Conservation (phyloP, 2,888 invertebrate genomes). For the Tortricodes alternella region DNA sequence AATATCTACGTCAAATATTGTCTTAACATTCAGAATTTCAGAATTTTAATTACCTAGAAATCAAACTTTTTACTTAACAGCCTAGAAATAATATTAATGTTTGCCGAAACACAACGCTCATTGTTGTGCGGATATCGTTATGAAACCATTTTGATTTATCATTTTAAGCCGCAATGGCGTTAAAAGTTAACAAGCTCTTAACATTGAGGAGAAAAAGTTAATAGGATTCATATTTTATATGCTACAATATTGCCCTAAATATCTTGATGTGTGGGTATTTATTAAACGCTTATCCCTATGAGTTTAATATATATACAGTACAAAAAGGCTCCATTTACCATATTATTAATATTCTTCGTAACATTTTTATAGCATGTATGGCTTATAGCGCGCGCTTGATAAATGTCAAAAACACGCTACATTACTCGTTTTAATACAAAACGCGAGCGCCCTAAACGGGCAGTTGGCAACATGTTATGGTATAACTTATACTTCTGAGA, state of each 20-base stretch:
- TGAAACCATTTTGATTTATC: constrained; percentile 22
- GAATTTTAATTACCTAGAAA: constrained; percentile 25
- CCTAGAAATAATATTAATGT: constrained; percentile 31
- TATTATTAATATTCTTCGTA: constrained; percentile 21
- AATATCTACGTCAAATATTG: constrained; percentile 5
- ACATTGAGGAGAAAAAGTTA: neutral
- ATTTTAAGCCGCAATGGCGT: neutral
- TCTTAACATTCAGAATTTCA: neutral
- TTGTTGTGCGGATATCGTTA: constrained; percentile 9
- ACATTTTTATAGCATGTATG: constrained; percentile 31
- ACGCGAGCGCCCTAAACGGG: constrained; percentile 33
- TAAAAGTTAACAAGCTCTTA: constrained; percentile 11
- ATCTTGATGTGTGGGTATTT: too few relatives aligned
- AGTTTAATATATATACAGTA: neutral
- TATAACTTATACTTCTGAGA: neutral
- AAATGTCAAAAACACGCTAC: constrained; percentile 40
- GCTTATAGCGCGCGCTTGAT: constrained; percentile 35
- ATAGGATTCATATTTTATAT: too few relatives aligned
- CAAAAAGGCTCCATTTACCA: constrained; percentile 15
- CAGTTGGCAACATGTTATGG: constrained; percentile 22
- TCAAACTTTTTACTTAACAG: constrained; percentile 32
- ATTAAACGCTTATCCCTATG: too few relatives aligned
- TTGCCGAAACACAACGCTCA: constrained; percentile 22
- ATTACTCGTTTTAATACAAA: constrained; percentile 42
- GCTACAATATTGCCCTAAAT: too few relatives aligned